Evolutionary conservation across 1,140 invertebrate species (phyloP).

Genomic region (Orius insidiosus): DNA sequence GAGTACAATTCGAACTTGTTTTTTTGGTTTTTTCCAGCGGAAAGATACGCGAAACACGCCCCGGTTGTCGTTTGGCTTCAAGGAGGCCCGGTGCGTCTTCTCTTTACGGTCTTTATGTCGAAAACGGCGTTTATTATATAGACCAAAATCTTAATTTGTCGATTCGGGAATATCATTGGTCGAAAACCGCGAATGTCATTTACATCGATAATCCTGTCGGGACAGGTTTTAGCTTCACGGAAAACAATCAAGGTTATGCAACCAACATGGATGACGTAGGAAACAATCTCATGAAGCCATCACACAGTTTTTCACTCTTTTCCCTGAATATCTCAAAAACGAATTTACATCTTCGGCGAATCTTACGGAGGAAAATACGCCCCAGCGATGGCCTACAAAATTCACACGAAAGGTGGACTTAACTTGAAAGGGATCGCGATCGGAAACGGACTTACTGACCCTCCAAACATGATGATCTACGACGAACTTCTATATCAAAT

Average conservation of each 20-base stretch:
- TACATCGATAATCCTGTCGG: conserved; percentile 55
- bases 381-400: conserved; percentile 58
- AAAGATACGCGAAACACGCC: conserved; percentile 25
- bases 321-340: conserved; percentile 41
- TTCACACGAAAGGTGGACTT: conserved; percentile 43
- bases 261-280: conserved; percentile 38
- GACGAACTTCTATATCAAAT: conserved; percentile 65
- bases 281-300: conserved; percentile 14
- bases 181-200: conserved; percentile 24
- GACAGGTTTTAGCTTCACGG: conserved; percentile 25
- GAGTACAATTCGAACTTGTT: conserved; percentile 36
- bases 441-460: conserved; percentile 71
- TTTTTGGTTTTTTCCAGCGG: conserved; percentile 61
- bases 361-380: conserved; percentile 65
- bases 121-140: conserved; percentile 33
- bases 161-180: conserved; percentile 16
- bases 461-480: conserved; percentile 56
- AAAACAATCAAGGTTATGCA: conserved; percentile 41
- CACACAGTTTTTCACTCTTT: conserved; percentile 50
- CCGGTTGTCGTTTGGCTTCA: conserved; percentile 61
- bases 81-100: conserved; percentile 56
- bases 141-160: conserved; percentile 22
- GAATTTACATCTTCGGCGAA: conserved; percentile 65
- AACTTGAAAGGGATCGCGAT: conserved; percentile 55
- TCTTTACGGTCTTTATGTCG: conserved; percentile 54